Percentiles rank a stretch among this genome's conserved stretches.
Conservation (phyloP, 2,797 vertebrate genomes). For the Mycteria americana region DNA sequence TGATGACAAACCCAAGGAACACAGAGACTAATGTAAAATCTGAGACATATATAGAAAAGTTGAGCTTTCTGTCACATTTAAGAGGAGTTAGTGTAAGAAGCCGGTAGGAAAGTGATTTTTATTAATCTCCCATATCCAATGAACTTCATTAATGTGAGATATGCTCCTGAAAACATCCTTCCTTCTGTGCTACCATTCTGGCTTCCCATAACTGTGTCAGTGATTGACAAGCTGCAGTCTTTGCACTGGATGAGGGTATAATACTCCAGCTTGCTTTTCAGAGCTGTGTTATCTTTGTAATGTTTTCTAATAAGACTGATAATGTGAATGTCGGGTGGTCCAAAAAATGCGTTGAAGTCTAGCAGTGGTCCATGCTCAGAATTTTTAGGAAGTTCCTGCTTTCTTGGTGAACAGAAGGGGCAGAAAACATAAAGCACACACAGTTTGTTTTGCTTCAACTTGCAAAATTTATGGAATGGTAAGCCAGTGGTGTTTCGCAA, state of each 20-base stretch:
- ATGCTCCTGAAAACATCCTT: background rate
- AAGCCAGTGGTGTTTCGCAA: background rate
- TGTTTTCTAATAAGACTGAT: background rate
- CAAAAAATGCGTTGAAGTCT: background rate
- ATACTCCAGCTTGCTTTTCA: background rate
- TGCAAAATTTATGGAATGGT: background rate
- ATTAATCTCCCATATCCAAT: background rate
- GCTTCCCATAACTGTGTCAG: background rate
- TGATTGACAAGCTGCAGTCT: background rate
- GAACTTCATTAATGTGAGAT: background rate
- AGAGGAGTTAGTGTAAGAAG: background rate
- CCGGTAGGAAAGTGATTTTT: background rate
- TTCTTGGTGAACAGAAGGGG: background rate
- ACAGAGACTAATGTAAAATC: background rate
- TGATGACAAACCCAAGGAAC: background rate
- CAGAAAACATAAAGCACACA: background rate
- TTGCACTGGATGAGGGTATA: background rate
- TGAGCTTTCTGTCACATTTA: background rate
- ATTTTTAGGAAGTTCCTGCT: background rate
- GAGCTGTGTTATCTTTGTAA: background rate
- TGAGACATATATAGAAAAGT: background rate
- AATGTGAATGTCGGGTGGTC: background rate
- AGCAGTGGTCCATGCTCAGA: background rate
- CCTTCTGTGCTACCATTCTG: background rate
- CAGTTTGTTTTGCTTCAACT: background rate